A percentile compares a stretch with the other conserved stretches of the same genome.
These are phyloP conservation scores for Melanogrammus aeglefinus DNA, from an alignment of 2,797 vertebrate genomes.

Conservation along the genomic window DNA sequence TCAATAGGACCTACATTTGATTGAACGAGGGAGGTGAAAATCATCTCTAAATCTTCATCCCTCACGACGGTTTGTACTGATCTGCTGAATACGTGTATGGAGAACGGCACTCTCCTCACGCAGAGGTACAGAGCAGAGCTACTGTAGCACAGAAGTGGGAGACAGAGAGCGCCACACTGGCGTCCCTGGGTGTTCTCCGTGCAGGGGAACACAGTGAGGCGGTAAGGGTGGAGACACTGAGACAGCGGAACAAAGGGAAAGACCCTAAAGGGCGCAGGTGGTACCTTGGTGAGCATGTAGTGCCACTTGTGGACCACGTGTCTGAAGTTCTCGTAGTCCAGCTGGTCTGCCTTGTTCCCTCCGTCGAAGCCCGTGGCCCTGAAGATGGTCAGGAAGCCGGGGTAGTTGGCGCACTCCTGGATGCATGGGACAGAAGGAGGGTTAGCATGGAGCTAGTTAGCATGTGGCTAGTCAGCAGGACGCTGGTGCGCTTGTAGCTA, in stretches of 20 bases:
- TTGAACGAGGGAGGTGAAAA: too few relatives aligned
- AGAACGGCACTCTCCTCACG: conserved; percentile 69
- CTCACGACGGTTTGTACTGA: conserved; percentile 67
- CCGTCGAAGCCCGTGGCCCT: conserved; percentile 94
- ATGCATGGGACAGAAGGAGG: conserved; percentile 8
- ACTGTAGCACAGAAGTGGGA: conserved; percentile 78
- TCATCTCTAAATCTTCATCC: too few relatives aligned
- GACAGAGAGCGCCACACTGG: conserved; percentile 76
- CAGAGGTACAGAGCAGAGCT: conserved; percentile 84
- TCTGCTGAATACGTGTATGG: conserved; percentile 82
- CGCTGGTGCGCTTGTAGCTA: too few relatives aligned
- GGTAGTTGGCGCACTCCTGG: conserved; percentile 97
- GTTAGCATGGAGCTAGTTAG: neutral
- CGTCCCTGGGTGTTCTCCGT: conserved; percentile 81
- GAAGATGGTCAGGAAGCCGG: conserved; percentile 96
- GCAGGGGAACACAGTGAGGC: conserved; percentile 22
- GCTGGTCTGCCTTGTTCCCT: conserved; percentile 95
- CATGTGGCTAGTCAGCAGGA: too few relatives aligned
- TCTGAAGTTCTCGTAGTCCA: conserved; percentile 98
- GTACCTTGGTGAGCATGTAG: conserved; percentile 98
- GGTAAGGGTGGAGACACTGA: neutral
- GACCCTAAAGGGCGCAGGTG: too few relatives aligned
- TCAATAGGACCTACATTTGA: too few relatives aligned
- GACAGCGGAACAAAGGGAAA: too few relatives aligned
- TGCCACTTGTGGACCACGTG: conserved; percentile 99